Conservation (phyloP, 2,888 invertebrate species). For the Chymomyza procnemis region DNA sequence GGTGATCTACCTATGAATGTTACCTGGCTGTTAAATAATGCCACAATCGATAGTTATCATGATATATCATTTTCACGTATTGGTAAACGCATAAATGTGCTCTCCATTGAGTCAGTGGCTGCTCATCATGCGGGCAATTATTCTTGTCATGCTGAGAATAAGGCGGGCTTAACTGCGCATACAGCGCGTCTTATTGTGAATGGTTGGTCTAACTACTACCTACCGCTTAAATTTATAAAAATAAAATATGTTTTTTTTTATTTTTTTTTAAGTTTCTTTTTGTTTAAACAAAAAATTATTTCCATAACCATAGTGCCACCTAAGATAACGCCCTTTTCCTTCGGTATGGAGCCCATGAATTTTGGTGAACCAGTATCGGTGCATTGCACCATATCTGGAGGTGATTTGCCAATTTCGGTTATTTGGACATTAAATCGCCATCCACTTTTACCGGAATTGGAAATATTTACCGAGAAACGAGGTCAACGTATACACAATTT, state of each 20-base stretch:
- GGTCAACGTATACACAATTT: slow-evolving; percentile 81
- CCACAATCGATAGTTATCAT: slow-evolving; percentile 74
- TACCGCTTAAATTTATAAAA: background rate
- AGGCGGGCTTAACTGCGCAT: slow-evolving; percentile 81
- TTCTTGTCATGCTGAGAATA: slow-evolving; percentile 85
- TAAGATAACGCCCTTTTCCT: slow-evolving; percentile 85
- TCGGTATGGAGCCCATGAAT: slow-evolving; percentile 86
- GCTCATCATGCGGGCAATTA: slow-evolving; percentile 83
- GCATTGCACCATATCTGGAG: slow-evolving; percentile 85
- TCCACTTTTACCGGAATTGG: slow-evolving; percentile 76
- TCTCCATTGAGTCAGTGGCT: slow-evolving; percentile 81
- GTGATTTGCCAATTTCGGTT: slow-evolving; percentile 88
- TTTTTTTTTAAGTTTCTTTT: slow-evolving; percentile 18
- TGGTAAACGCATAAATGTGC: slow-evolving; percentile 83
- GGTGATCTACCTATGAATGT: slow-evolving; percentile 84
- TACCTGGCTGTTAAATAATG: slow-evolving; percentile 81
- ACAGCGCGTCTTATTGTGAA: slow-evolving; percentile 82
- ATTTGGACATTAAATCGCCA: slow-evolving; percentile 85
- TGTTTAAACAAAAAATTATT: background rate
- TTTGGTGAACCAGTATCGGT: slow-evolving; percentile 83
- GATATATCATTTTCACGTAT: slow-evolving; percentile 81
- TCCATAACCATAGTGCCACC: slow-evolving; percentile 64
- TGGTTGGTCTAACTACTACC: slow-evolving; percentile 75
- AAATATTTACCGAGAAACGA: slow-evolving; percentile 76
- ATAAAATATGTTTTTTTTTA: background rate